Evolutionary conservation across 2,888 invertebrate species (phyloP).

Genomic region (Spodoptera exigua): DNA sequence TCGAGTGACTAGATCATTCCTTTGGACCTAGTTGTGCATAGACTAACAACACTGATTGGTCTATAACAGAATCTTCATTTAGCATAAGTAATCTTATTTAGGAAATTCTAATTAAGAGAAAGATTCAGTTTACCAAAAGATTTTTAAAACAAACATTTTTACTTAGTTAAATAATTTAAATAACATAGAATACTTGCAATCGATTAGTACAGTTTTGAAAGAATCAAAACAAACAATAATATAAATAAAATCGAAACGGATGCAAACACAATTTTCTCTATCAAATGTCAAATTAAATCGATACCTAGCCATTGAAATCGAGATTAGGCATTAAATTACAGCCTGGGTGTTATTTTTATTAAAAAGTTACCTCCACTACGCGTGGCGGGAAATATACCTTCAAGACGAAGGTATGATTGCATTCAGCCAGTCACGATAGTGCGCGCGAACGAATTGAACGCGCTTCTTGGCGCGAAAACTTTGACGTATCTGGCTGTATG

Average conservation of each 20-base stretch:
- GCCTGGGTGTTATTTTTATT: slow-evolving; percentile 44
- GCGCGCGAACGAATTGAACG: slow-evolving; percentile 46
- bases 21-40: too few relatives aligned
- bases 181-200: too few relatives aligned
- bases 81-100: too few relatives aligned
- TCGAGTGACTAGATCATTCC: too few relatives aligned
- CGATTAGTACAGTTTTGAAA: too few relatives aligned
- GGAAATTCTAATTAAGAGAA: too few relatives aligned
- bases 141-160: too few relatives aligned
- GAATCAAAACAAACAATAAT: background rate
- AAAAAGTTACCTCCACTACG: slow-evolving; percentile 55
- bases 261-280: slow-evolving; percentile 33
- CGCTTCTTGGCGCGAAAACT: slow-evolving; percentile 54
- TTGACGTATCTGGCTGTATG: slow-evolving; percentile 46
- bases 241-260: background rate
- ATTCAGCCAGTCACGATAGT: slow-evolving; percentile 45
- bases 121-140: too few relatives aligned
- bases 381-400: slow-evolving; percentile 49
- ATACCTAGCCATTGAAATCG: slow-evolving; percentile 19
- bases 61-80: too few relatives aligned
- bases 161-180: too few relatives aligned
- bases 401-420: slow-evolving; percentile 41
- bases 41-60: too few relatives aligned
- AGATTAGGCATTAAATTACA: slow-evolving; percentile 42
- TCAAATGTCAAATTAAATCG: slow-evolving; percentile 51